Evolutionary conservation across 23 tunicate species (phyloP).

Genomic region (Oikopleura dioica): DNA sequence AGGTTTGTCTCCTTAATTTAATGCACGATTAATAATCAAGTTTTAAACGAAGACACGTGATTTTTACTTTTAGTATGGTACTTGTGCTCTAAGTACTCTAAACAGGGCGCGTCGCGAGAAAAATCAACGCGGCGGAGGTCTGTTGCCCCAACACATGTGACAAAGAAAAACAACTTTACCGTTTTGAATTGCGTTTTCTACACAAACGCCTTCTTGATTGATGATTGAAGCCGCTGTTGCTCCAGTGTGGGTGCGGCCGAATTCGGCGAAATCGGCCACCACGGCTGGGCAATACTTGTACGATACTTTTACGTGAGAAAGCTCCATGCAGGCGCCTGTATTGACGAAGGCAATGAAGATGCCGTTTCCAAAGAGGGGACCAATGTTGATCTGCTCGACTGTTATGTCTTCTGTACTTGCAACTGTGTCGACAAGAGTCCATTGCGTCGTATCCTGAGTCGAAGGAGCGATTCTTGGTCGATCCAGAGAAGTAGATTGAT

Average conservation of each 20-base stretch:
- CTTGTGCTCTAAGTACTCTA: no score
- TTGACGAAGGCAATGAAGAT: not conserved
- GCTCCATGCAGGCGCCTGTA: conserved; percentile 1
- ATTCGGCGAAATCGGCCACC: not conserved
- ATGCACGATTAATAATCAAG: no score
- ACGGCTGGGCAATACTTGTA: conserved; percentile 11
- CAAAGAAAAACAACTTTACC: no score
- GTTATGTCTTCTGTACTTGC: not conserved
- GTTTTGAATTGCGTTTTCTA: not conserved
- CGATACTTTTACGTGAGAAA: not conserved
- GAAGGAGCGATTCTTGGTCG: not conserved
- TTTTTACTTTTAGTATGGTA: no score
- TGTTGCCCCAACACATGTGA: no score
- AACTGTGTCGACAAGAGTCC: not conserved
- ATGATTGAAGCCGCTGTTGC: not conserved
- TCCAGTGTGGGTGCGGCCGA: not conserved
- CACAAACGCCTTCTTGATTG: not conserved
- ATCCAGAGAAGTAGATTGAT: conserved; percentile 6
- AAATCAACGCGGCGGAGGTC: no score
- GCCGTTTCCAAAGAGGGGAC: not conserved
- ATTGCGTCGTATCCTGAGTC: not conserved
- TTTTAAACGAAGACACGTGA: no score
- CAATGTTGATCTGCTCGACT: not conserved
- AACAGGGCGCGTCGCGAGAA: no score
- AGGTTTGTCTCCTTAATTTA: not conserved